These are phyloP conservation scores for Acanthurus leucopareius DNA, from an alignment of 2,797 vertebrate genomes.

Conservation along the genomic window DNA sequence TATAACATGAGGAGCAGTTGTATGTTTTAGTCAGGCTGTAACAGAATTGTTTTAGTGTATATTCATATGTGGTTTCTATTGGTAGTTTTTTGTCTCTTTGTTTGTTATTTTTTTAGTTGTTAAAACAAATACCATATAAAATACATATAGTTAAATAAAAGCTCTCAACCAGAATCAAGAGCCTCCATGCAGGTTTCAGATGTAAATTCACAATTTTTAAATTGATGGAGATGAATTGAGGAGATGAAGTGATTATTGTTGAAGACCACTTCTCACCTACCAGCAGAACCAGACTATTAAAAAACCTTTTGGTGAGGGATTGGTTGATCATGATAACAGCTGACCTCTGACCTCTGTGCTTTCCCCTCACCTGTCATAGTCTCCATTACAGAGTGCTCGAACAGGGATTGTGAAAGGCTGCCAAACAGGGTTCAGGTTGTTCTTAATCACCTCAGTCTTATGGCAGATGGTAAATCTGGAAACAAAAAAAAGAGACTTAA, in stretches of 20 bases:
- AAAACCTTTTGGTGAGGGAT: no score
- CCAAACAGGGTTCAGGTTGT: conserved; percentile 94
- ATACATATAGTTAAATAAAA: no score
- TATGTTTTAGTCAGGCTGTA: no score
- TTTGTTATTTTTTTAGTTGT: no score
- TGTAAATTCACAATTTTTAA: neutral
- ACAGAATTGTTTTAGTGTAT: no score
- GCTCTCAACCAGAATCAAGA: neutral
- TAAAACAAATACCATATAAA: no score
- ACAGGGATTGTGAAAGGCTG: conserved; percentile 94
- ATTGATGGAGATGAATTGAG: no score
- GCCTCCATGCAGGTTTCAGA: neutral
- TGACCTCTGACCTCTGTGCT: neutral
- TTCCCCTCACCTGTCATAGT: conserved; percentile 90
- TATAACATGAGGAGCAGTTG: no score
- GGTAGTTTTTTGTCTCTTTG: no score
- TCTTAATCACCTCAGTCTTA: conserved; percentile 95
- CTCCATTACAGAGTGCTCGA: conserved; percentile 94
- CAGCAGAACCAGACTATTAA: neutral
- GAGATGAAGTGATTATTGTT: neutral
- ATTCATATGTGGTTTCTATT: no score
- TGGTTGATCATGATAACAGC: neutral
- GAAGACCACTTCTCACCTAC: neutral
- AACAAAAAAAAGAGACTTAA: neutral
- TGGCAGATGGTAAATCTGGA: conserved; percentile 96